These are phyloP conservation scores for Campylomormyrus numenius DNA, from an alignment of 2,113 vertebrate genomes.

Conservation along the genomic window DNA sequence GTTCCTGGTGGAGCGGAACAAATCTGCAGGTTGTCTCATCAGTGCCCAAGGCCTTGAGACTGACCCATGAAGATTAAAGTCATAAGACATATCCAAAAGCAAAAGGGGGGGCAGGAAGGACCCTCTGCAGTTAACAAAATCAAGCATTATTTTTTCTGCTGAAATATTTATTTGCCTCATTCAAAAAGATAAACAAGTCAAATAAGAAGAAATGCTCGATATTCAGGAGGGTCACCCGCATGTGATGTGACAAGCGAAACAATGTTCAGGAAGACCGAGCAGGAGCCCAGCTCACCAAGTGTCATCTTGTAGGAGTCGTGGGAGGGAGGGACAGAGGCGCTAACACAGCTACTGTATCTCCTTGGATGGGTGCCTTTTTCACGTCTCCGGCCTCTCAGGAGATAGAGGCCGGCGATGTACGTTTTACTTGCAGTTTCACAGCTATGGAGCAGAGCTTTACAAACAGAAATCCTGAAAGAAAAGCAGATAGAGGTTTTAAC, in stretches of 20 bases:
- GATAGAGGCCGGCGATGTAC: neutral
- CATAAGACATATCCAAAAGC: neutral
- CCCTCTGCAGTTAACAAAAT: neutral
- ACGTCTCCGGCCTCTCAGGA: neutral
- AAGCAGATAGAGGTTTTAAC: neutral
- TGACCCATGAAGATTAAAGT: conserved; percentile 2
- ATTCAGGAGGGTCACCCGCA: neutral
- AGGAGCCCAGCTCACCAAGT: neutral
- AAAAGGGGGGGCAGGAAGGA: neutral
- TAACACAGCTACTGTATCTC: neutral
- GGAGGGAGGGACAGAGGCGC: neutral
- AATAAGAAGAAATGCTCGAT: neutral
- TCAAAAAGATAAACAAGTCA: neutral
- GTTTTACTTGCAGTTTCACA: neutral
- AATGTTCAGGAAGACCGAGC: neutral
- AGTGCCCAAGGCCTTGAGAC: neutral
- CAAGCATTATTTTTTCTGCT: neutral
- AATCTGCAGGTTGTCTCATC: neutral
- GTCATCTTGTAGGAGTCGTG: neutral
- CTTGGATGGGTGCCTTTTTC: too few relatives aligned
- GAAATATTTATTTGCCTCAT: neutral
- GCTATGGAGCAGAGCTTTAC: neutral
- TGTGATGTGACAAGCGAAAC: neutral
- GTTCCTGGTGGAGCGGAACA: neutral
- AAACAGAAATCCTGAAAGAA: neutral